Evolutionary conservation across 2,888 invertebrate species (phyloP), one percentile per base, ranked within the genome.

Genomic region (Agrochola macilenta): DNA sequence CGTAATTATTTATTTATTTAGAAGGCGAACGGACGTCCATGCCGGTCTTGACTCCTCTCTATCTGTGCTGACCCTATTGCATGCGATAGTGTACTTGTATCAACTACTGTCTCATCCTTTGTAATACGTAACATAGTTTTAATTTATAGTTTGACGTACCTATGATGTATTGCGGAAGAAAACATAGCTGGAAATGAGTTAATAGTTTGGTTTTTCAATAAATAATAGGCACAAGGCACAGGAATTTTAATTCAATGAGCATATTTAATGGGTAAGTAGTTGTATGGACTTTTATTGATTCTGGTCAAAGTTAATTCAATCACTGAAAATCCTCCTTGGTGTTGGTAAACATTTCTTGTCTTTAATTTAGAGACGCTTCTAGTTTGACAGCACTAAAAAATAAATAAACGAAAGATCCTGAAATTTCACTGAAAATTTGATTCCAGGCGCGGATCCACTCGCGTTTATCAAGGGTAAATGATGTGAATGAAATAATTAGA

Each of bases 51-150:
- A 92, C 94, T 90, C 88, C 69, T 71, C 81, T 83, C 83, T 94
- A 94, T 93, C 93, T 84, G 69, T 76, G 78, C 83, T 92, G 94
- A 94, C 94, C 94, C 92, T 91, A 88, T 87, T 92, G 90, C 90
- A 90, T 43, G 86, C 85, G 93, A 93, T 92, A 92, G 78, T 78
- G 71, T 77, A 86, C 85, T 52, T 86, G 87, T 86, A 88, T 83
- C 83, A 80, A 72, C 52, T 63, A 69, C 49, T 83, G 81, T 73
- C 69, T 82, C 85, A 85, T 88, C 85, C 74, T 85, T 84, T 87
- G 72, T 88, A 87, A 84, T 82, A 88, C 80, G 82, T 87, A 83
- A 88, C 78, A 74, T 69, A 73, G 65, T 84, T 83, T 71, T 66
- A 76, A 68, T 74, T 69, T 69, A 75, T 68, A 64, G 35, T 72